Conservation (phyloP, 2,888 invertebrate genomes). For the Agrypnus murinus region DNA sequence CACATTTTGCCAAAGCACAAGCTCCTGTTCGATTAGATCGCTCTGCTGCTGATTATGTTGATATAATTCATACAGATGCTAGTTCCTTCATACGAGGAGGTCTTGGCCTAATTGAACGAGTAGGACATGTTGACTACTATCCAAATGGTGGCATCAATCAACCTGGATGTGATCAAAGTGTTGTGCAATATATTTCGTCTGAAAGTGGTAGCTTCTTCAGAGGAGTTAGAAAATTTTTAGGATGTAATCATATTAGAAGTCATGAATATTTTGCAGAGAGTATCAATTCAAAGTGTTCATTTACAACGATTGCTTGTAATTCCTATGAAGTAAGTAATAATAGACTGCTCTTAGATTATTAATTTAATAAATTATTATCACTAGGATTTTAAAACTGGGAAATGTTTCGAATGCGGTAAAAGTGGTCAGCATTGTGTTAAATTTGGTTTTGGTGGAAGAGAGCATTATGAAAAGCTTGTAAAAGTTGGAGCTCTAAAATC, state of each 20-base stretch:
- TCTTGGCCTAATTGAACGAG: constrained; percentile 86
- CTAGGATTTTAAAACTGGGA: constrained; percentile 80
- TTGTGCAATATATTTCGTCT: constrained; percentile 78
- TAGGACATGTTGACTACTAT: constrained; percentile 94
- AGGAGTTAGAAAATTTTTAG: constrained; percentile 81
- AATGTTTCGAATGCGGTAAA: constrained; percentile 81
- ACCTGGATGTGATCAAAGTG: constrained; percentile 79
- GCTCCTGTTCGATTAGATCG: constrained; percentile 88
- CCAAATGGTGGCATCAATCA: constrained; percentile 92
- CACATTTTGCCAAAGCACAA: constrained; percentile 89
- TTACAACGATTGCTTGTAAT: constrained; percentile 84
- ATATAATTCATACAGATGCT: constrained; percentile 92
- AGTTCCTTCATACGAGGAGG: constrained; percentile 84
- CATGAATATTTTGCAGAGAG: constrained; percentile 90
- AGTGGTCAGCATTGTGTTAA: constrained; percentile 80
- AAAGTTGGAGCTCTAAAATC: constrained; percentile 71
- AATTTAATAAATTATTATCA: constrained; percentile 54
- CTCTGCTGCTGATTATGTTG: constrained; percentile 91
- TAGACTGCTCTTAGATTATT: background rate
- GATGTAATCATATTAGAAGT: constrained; percentile 92
- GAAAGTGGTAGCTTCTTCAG: constrained; percentile 78
- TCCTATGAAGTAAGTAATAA: constrained; percentile 80
- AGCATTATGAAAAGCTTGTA: constrained; percentile 73
- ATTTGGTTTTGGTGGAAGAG: constrained; percentile 79
- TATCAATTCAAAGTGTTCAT: constrained; percentile 85